Evolutionary conservation across 1,140 invertebrate species (phyloP).

Genomic region (Bicyclus anynana): DNA sequence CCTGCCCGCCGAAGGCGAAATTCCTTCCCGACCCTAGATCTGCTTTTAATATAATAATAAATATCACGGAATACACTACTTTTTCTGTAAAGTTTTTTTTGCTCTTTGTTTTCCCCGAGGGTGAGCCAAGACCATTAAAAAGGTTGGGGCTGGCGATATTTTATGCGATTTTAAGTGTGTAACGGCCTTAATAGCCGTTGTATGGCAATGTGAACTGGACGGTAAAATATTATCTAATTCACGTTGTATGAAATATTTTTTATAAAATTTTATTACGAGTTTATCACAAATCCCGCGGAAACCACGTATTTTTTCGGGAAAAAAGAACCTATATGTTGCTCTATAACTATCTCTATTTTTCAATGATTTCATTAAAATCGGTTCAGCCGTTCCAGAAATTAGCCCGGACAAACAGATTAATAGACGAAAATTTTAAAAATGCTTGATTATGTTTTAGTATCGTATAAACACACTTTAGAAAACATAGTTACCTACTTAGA

Average conservation of each 20-base stretch:
- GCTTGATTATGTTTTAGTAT: no score
- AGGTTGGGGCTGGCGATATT: constrained; percentile 57
- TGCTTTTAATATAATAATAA: constrained; percentile 74
- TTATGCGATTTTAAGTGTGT: constrained; percentile 57
- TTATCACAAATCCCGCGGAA: no score
- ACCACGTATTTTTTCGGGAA: no score
- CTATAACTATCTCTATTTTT: no score
- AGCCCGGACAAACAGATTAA: no score
- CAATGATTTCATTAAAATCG: no score
- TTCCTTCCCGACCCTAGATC: constrained; percentile 58
- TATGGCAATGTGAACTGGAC: constrained; percentile 41
- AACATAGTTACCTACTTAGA: no score
- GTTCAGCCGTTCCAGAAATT: no score
- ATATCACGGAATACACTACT: constrained; percentile 69
- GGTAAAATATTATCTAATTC: constrained; percentile 17
- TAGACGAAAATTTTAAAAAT: no score
- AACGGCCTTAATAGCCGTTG: constrained; percentile 53
- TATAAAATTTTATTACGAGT: no score
- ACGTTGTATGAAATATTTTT: neutral
- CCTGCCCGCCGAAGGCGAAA: constrained; percentile 63
- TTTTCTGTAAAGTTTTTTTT: constrained; percentile 61
- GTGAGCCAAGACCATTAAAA: constrained; percentile 67
- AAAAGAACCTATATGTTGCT: no score
- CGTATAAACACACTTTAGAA: no score
- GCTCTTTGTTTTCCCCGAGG: constrained; percentile 67